Evolutionary conservation across 2,888 invertebrate genomes (phyloP).

Genomic region (Malacosoma neustria): DNA sequence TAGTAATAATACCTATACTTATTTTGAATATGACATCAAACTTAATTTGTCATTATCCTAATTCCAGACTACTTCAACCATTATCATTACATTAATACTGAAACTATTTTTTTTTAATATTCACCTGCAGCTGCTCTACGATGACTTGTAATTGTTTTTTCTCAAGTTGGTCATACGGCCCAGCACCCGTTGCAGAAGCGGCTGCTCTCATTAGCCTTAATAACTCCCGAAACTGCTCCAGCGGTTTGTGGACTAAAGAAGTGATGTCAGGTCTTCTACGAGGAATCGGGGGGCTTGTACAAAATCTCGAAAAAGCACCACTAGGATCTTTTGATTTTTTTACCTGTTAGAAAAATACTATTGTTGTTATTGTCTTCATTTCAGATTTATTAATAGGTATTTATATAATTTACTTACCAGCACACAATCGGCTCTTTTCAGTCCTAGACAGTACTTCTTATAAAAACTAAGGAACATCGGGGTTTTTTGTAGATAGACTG

Average conservation of each 20-base stretch:
- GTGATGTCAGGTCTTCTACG: constrained; percentile 89
- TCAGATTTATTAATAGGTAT: background rate
- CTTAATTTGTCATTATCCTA: too few species aligned
- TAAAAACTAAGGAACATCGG: constrained; percentile 84
- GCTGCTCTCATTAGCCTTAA: constrained; percentile 62
- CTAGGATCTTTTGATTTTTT: constrained; percentile 83
- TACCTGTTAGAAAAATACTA: constrained; percentile 41
- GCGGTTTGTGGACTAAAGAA: constrained; percentile 86
- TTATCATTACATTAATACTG: too few species aligned
- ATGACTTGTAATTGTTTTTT: constrained; percentile 65
- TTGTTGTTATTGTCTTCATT: background rate
- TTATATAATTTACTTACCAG: constrained; percentile 70
- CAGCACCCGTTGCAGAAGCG: constrained; percentile 45
- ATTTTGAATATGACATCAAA: too few species aligned
- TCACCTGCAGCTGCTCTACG: constrained; percentile 63
- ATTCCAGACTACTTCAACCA: too few species aligned
- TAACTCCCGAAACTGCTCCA: constrained; percentile 80
- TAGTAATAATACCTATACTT: too few species aligned
- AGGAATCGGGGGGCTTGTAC: constrained; percentile 87
- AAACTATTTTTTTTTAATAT: too few species aligned
- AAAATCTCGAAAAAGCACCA: constrained; percentile 85
- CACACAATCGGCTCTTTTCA: constrained; percentile 90
- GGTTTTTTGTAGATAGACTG: constrained; percentile 83
- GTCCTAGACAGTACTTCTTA: constrained; percentile 87
- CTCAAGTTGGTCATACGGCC: constrained; percentile 61